Evolutionary conservation across 2,113 vertebrate genomes (phyloP), one percentile per base, ranked within the genome.

Genomic region (Anoura caudifer): DNA sequence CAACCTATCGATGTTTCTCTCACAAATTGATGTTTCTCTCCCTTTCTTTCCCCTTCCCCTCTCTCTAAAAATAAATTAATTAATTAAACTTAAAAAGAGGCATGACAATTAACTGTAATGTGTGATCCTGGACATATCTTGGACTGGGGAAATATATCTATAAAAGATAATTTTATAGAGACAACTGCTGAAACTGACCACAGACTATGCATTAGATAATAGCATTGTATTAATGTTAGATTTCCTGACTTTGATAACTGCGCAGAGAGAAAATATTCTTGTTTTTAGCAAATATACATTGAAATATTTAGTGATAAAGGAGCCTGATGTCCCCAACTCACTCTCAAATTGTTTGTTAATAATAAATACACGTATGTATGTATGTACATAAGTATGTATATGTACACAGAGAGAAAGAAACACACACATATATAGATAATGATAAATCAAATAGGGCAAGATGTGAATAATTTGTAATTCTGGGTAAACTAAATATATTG

Each of bases 221-320:
- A 91, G 54, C n/a, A 56, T 26, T 92, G 33, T 26, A 76, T 12
- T 24, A 47, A 41, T 16, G 8, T 41, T 52, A 94, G 92, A 73
- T 90, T 75, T 83, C 28, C 45, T 95, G n/a, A 87, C 65, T 92
- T 82, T 90, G 43, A 84, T 92, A 90, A 54, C 16, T 83, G 1
- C 4, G 52, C n/a, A 93, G 80, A 28, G n/a, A 85, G n/a, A 20
- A 9, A 73, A 83, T 73, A 59, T 56, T 38, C 26, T 88, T 72
- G 15, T 36, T 96, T 88, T 88, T 69, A 84, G 24, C 28, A 86
- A 82, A 82, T 72, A 56, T 10, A 63, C 4, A n/a, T 75, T 47
- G 41, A 79, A 41, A 22, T 70, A 75, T 85, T 96, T 67, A 56
- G 22, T 95, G 41, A 94, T 90, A 75, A 84, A 56, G 5, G 8